A percentile compares a stretch with the other conserved stretches of the same genome.
phyloP scores from a whole-genome alignment of 2,888 invertebrate genomes.

The Leucania comma region DNA sequence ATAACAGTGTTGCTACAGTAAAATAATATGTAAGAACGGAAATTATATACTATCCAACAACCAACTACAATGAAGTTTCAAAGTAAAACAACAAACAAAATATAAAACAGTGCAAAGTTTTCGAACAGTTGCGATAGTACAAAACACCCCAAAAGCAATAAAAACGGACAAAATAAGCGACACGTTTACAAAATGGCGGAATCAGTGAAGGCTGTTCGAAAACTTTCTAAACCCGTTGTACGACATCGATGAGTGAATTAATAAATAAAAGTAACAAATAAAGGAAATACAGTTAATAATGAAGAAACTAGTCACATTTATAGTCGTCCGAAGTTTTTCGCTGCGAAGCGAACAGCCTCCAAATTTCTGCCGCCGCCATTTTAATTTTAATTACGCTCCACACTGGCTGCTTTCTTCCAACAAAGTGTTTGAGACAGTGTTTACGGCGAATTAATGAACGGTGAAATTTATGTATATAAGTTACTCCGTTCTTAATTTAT shows the following conservation, averaged over 20 bases:
- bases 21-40: slow-evolving; percentile 33
- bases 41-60: slow-evolving; percentile 39
- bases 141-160: slow-evolving; percentile 81
- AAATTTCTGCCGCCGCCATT: slow-evolving; percentile 91
- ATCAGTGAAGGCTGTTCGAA: slow-evolving; percentile 93
- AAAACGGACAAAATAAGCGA: slow-evolving; percentile 72
- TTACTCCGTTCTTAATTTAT: neutral
- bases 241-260: slow-evolving; percentile 79
- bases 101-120: slow-evolving; percentile 89
- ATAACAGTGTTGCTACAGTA: slow-evolving; percentile 32
- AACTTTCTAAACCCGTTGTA: slow-evolving; percentile 87
- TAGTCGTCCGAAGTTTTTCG: slow-evolving; percentile 83
- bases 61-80: slow-evolving; percentile 50
- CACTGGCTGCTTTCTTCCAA: slow-evolving; percentile 83
- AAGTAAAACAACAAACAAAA: slow-evolving; percentile 66
- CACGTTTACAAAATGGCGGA: slow-evolving; percentile 86
- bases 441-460: slow-evolving; percentile 89
- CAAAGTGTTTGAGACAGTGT: slow-evolving; percentile 92
- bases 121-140: slow-evolving; percentile 90
- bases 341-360: slow-evolving; percentile 90
- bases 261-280: slow-evolving; percentile 79
- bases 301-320: slow-evolving; percentile 81
- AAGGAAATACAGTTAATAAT: slow-evolving; percentile 82
- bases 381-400: slow-evolving; percentile 74
- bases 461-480: slow-evolving; percentile 23